Evolutionary conservation across 2,888 invertebrate species (phyloP), one percentile per base, ranked within the genome.

Genomic region (Lepidochrysops patricia): DNA sequence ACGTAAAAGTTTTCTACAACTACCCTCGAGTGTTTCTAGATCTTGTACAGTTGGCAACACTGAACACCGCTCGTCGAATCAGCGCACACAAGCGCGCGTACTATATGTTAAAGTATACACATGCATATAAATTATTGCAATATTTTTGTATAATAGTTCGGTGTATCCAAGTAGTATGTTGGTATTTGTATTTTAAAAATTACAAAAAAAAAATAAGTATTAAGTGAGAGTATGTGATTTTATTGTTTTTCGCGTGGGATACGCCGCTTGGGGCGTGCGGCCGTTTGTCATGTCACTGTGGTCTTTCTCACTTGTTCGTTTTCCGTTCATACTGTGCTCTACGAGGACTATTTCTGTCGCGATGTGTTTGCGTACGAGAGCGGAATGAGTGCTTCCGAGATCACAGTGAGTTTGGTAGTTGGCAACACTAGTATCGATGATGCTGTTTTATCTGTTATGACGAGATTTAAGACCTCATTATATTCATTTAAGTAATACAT

Each of bases 101-200:
- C 66, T 63, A 66, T 65, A 67, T 76, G 75, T 77, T 80, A 80
- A 78, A 79, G 68, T 75, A 76, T 80, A 85, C 84, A 79, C 82
- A 74, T 77, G 79, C 85, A 82, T 82, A 82, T 80, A 80, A 73
- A 77, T 74, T 76, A 83, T 83, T 83, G 81, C 80, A 80, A 84
- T 87, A 89, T 89, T 89, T 89, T 88, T 89, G 80, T 88, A 88
- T 84, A 78, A 82, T 86, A 84, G 82, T 79, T 81, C 66, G 77
- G 80, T 87, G 86, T 87, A 86, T 74, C 82, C 82, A 71, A 19
- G 84, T 87, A 88, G 85, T 71, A 73, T 80, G 81, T 84, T 82
- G 84, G 79, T 86, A 84, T 76, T 78, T 85, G 82, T 87, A 85
- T 78, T 81, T 82, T 77, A 72, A 77, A 74, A 73, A 68, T 70